Percentiles rank a stretch among this genome's conserved stretches.
These are phyloP conservation scores for Phycodurus eques DNA, from an alignment of 2,113 vertebrate species.

Conservation along the genomic window DNA sequence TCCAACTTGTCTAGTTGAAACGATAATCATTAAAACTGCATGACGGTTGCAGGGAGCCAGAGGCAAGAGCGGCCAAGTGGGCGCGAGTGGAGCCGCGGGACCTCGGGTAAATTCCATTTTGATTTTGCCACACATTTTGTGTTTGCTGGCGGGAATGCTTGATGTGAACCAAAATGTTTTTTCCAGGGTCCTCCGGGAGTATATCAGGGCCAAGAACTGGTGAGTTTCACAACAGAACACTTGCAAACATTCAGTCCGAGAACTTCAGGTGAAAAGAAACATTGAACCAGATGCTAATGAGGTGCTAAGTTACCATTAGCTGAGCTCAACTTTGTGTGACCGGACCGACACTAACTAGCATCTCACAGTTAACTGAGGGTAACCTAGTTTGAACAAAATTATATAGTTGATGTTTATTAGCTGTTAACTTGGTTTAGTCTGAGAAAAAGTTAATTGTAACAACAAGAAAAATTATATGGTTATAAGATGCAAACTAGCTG, in stretches of 20 bases:
- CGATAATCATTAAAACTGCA: background rate
- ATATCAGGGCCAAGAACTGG: conserved; percentile 73
- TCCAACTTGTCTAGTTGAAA: background rate
- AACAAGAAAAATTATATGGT: too few species aligned
- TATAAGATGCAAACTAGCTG: too few species aligned
- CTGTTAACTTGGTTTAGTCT: background rate
- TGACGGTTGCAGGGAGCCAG: conserved; percentile 76
- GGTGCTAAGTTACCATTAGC: background rate
- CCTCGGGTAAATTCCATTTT: conserved; percentile 75
- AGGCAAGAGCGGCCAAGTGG: conserved; percentile 82
- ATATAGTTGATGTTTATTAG: too few species aligned
- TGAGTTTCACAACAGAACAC: conserved; percentile 44
- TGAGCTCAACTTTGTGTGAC: too few species aligned
- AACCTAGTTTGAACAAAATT: too few species aligned
- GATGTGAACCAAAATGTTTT: background rate
- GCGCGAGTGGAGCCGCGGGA: conserved; percentile 81
- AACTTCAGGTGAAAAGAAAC: background rate
- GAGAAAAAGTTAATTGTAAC: background rate
- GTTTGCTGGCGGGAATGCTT: background rate
- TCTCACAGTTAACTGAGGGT: background rate
- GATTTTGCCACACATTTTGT: background rate
- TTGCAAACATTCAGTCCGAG: background rate
- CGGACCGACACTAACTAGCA: too few species aligned
- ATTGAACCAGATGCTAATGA: background rate
- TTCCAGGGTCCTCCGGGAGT: conserved; percentile 68